A percentile compares a stretch with the other conserved stretches of the same genome.
phyloP scores from a whole-genome alignment of 2,888 invertebrate species.

The Rhaphigaster nebulosa region DNA sequence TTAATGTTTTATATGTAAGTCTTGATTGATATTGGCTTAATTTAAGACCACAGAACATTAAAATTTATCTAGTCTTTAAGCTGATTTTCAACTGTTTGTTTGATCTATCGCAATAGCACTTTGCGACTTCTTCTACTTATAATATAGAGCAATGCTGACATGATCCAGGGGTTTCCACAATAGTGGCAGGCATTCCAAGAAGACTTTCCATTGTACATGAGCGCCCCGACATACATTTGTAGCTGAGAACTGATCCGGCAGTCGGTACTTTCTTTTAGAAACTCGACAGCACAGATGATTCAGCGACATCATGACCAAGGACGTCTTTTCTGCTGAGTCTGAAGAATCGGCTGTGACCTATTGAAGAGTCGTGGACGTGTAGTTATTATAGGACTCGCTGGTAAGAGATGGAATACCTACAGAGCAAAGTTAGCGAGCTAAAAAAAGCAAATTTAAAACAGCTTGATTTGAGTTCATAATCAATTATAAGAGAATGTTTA shows the following conservation, averaged over 20 bases:
- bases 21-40: no score
- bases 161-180: neutral
- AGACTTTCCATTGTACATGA: neutral
- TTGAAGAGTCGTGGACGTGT: neutral
- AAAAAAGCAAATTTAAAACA: neutral
- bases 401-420: neutral
- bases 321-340: neutral
- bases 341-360: constrained; percentile 7
- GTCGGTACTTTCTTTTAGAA: constrained; percentile 26
- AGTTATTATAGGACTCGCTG: neutral
- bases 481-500: no score
- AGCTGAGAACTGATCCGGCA: neutral
- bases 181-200: neutral
- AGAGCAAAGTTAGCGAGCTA: neutral
- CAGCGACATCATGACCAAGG: constrained; percentile 19
- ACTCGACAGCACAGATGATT: neutral
- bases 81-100: no score
- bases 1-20: no score
- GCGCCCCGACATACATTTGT: neutral
- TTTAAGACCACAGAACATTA: no score
- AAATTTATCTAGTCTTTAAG: no score
- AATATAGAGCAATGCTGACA: no score
- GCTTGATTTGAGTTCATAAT: no score
- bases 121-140: no score
- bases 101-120: no score